Conservation (phyloP, 2,888 invertebrate species). For the Aleiodes leptofemur region DNA sequence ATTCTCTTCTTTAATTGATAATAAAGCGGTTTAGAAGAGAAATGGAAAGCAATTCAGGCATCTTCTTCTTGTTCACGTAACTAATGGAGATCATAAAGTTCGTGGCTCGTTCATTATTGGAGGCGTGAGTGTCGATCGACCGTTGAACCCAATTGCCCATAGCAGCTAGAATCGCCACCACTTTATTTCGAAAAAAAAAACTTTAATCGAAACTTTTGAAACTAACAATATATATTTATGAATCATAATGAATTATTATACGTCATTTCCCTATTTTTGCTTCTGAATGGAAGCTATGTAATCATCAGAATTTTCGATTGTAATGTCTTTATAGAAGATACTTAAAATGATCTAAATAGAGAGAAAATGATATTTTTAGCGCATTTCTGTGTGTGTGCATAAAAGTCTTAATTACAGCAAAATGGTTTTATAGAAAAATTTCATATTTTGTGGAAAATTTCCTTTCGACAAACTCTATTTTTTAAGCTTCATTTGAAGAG, state of each 20-base stretch:
- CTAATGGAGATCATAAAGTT: constrained; percentile 42
- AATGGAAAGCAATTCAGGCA: constrained; percentile 32
- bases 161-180: constrained; percentile 42
- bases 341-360: no score
- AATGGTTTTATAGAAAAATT: no score
- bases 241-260: background rate
- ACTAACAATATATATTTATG: background rate
- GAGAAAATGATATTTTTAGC: no score
- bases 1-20: constrained; percentile 6
- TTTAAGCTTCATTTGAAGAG: no score
- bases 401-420: no score
- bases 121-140: constrained; percentile 56
- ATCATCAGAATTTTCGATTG: no score
- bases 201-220: constrained; percentile 33
- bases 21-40: constrained; percentile 18
- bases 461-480: no score
- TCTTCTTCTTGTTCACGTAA: constrained; percentile 27
- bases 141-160: constrained; percentile 56
- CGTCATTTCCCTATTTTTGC: background rate
- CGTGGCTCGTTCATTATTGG: constrained; percentile 52
- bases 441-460: no score
- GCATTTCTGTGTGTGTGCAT: no score
- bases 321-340: no score
- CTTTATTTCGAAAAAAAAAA: constrained; percentile 31
- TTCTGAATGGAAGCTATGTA: no score